phyloP scores from a whole-genome alignment of 2,797 vertebrate species.

The Sebastes iracundus region DNA sequence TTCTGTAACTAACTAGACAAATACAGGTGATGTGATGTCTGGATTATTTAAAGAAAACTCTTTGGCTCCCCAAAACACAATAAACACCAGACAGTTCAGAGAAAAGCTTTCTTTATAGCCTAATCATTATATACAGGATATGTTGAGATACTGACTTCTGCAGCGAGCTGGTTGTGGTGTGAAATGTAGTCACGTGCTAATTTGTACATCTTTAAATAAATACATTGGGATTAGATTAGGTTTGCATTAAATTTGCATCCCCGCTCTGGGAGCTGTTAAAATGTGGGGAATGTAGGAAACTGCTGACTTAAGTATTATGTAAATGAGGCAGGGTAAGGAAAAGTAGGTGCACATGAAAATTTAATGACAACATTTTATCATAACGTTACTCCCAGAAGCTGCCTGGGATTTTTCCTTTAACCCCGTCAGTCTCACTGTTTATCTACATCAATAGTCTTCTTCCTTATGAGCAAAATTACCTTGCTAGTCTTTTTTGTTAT shows the following conservation, averaged over 20 bases:
- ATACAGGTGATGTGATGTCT: not conserved
- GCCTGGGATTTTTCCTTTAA: not conserved
- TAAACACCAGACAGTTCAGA: not conserved
- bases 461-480: not conserved
- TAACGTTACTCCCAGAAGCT: not conserved
- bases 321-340: conserved; percentile 1
- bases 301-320: conserved; percentile 19
- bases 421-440: not conserved
- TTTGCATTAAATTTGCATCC: not conserved
- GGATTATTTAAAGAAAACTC: not conserved
- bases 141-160: not conserved
- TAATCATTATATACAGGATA: not conserved
- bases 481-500: not conserved
- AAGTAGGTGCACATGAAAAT: not conserved
- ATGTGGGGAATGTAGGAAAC: not conserved
- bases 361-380: conserved; percentile 4
- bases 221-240: not conserved
- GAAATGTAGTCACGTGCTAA: not conserved
- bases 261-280: not conserved
- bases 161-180: not conserved
- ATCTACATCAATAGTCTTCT: not conserved
- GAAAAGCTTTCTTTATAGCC: not conserved
- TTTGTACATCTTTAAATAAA: not conserved
- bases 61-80: not conserved
- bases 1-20: not conserved